A percentile compares a stretch with the other conserved stretches of the same genome.
Evolutionary conservation across 2,113 vertebrate species (phyloP).

Genomic region (Lepus americanus): DNA sequence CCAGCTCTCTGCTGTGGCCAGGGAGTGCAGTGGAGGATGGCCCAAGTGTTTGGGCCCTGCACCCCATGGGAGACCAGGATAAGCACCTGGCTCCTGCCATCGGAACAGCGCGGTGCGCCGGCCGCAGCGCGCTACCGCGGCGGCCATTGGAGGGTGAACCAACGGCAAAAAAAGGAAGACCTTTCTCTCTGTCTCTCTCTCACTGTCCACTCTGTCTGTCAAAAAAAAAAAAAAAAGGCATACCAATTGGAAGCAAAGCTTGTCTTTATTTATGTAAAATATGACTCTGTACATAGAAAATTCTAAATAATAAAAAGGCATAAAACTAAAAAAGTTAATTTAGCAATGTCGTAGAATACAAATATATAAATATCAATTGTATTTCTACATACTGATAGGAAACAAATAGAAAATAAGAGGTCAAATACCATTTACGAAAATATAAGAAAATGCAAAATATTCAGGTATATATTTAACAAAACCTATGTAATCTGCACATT

Average conservation of each 20-base stretch:
- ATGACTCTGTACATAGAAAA: not conserved
- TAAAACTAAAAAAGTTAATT: slow-evolving; percentile 24
- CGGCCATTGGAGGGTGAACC: no score
- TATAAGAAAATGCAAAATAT: slow-evolving; percentile 31
- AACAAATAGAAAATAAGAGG: slow-evolving; percentile 25
- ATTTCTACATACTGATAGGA: not conserved
- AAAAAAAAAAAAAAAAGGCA: no score
- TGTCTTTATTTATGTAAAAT: slow-evolving; percentile 47
- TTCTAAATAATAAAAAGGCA: not conserved
- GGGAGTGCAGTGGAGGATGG: no score
- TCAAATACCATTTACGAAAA: not conserved
- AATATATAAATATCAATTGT: not conserved
- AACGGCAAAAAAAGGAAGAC: no score
- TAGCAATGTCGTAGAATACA: not conserved
- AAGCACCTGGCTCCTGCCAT: no score
- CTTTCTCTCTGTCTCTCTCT: no score
- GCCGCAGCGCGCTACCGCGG: no score
- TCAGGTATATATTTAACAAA: not conserved
- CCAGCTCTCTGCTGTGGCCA: no score
- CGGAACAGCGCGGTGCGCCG: no score
- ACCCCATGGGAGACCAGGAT: no score
- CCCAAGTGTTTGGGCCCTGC: no score
- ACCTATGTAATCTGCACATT: not conserved
- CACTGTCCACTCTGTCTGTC: no score
- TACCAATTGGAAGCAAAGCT: slow-evolving; percentile 18